Conservation (phyloP, 2,888 invertebrate species). For the Coecobrya sp. region DNA sequence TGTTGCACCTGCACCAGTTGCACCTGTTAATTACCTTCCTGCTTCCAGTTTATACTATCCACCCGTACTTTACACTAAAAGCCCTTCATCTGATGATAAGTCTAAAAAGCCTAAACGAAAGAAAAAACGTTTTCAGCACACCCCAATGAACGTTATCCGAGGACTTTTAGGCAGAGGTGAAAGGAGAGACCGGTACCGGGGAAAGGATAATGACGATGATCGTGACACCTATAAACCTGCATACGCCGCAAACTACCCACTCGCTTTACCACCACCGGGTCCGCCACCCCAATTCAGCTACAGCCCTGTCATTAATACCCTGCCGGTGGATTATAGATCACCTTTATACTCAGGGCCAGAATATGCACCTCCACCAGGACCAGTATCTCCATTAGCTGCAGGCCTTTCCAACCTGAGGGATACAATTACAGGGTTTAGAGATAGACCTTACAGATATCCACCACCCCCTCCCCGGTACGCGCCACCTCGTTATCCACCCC, state of each 20-base stretch:
- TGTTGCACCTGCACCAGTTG: background rate
- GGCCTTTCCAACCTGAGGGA: slow-evolving; percentile 56
- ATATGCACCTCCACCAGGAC: slow-evolving; percentile 35
- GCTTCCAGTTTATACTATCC: background rate
- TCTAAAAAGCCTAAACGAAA: slow-evolving; percentile 68
- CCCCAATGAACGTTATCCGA: slow-evolving; percentile 72
- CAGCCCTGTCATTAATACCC: slow-evolving; percentile 28
- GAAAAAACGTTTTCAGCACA: slow-evolving; percentile 77
- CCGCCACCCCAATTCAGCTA: slow-evolving; percentile 53
- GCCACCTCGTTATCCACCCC: background rate
- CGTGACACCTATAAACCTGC: slow-evolving; percentile 26
- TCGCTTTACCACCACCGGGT: slow-evolving; percentile 30
- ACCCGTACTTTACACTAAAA: background rate
- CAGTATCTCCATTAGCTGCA: slow-evolving; percentile 8
- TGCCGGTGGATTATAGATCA: background rate
- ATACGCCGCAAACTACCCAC: slow-evolving; percentile 54
- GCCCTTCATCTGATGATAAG: slow-evolving; percentile 10
- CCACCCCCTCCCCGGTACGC: background rate
- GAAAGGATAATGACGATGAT: slow-evolving; percentile 25
- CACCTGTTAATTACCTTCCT: slow-evolving; percentile 29
- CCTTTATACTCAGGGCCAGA: slow-evolving; percentile 1
- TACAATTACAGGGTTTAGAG: slow-evolving; percentile 11
- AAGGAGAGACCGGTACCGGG: slow-evolving; percentile 2
- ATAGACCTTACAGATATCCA: slow-evolving; percentile 14
- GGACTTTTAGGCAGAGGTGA: slow-evolving; percentile 64